Base-by-base conservation (phyloP, 2,113 vertebrate species). In the Motacilla alba region DNA sequence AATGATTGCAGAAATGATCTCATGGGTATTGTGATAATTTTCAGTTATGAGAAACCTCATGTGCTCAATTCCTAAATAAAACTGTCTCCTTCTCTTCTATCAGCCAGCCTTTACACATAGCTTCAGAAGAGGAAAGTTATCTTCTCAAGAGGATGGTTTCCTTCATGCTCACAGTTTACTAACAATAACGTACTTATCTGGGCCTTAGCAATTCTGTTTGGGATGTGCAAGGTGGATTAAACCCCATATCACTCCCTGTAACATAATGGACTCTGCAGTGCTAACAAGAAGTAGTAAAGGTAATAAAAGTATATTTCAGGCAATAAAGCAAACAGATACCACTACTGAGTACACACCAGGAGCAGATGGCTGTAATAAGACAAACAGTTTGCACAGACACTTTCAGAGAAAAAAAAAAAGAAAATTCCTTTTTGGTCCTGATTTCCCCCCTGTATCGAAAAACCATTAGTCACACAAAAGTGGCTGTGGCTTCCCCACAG, bases 291-390 rank as follows among this genome's bases (percentile, higher is more conserved):
- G 60, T 73, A 76, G 56, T 88, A 86, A 93, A 90, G 53, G 47
- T 72, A 95, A 86, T 93, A 93, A 72, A 95, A 90, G n/a, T 78
- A 52, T 69, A 92, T 92, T 95, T 75, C 49, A 83, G 52, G 44
- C 82, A 53, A 64, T 92, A 94, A 95, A 95, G 82, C 55, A 93
- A 94, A 90, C 60, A 93, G 64, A 72, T 86, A 64, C 52, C 81
- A 59, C 46, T 66, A 39, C 74, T 83, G 70, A 91, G 82, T 43
- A 90, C 67, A 87, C 50, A 69, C 14, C 4, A 73, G 87, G 70
- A 73, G 33, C 81, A 85, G 74, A 85, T 85, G 83, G 69, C 49
- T 89, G 20, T 78, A 80, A 63, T 33, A 80, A 74, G 67, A 73
- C 31, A 50, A 33, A 68, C 9, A 75, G 33, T 90, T 94, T 83